Evolutionary conservation across 2,888 invertebrate species (phyloP), one percentile per base, ranked within the genome.

Genomic region (Linyphia triangularis): DNA sequence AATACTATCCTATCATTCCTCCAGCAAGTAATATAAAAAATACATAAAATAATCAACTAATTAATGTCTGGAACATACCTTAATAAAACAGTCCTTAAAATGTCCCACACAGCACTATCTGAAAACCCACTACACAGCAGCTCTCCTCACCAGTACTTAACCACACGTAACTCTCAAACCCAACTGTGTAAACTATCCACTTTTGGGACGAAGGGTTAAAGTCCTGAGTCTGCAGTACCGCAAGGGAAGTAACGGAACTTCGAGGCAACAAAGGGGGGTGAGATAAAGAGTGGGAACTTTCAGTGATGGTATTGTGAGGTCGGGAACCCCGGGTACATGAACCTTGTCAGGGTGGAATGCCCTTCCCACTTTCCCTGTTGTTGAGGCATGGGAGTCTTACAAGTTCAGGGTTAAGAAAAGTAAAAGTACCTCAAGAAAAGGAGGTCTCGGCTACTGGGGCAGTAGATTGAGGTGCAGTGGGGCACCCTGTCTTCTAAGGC

Each of bases 271-370:
- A 81, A 81, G 75, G 77, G 79, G 79, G 63, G 70, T 78, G 69
- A 79, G 63, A 86, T n/a, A 86, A 10, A 86, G 51, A 51, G 79
- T 86, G 85, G 85, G 85, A 86, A 86, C 72, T 79, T n/a, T 73
- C 78, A 85, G 85, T 86, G 85, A 79, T 72, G 85, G 85, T 86
- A 86, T 86, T 86, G 59, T 67, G 77, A 73, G 78, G 72, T 85
- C 78, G 77, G 30, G 37, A 40, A 77, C 85, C 51, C 85, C 26
- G 77, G 79, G 85, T 86, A 19, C 61, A 79, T 86, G 85, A 86
- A 79, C 85, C 28, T 72, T 51, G n/a, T n/a, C 22, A 40, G 77
- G 59, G 78, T 70, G 70, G 51, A 85, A 72, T 85, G 85, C 30
- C 69, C 85, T 72, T 28, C 30, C 16, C 30, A 33, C 51, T 85